These are phyloP conservation scores for Tringa solitaria DNA, from an alignment of 2,113 vertebrate species.

Conservation along the genomic window DNA sequence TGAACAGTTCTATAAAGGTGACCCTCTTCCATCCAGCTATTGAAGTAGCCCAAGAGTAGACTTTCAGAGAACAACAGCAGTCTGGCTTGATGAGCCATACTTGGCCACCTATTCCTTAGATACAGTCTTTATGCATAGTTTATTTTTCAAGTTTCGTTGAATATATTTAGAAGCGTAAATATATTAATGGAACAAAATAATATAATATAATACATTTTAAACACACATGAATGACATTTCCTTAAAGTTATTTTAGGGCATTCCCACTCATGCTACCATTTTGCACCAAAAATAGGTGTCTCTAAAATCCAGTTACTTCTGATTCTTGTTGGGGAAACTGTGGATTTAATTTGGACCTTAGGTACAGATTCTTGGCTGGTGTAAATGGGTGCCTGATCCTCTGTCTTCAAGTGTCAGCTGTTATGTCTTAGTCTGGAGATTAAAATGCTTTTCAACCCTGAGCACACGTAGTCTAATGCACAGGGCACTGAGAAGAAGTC, in stretches of 20 bases:
- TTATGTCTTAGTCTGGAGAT: not conserved
- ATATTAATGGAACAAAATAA: not conserved
- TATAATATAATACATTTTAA: not conserved
- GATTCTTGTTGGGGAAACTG: not conserved
- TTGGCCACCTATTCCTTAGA: not conserved
- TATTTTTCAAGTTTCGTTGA: not conserved
- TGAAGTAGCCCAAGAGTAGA: not conserved
- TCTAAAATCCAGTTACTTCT: not conserved
- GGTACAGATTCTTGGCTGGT: not conserved
- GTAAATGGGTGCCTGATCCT: not conserved
- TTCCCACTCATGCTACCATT: not conserved
- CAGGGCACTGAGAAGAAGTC: not conserved
- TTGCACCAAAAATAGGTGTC: rapidly evolving
- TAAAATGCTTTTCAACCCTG: not conserved
- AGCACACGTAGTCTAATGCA: not conserved
- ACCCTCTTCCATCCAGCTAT: not conserved
- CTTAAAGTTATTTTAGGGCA: not conserved
- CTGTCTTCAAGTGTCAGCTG: not conserved
- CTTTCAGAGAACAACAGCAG: not conserved
- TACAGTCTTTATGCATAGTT: not conserved
- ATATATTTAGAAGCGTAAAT: not conserved
- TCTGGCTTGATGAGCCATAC: not conserved
- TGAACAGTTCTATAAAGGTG: not conserved
- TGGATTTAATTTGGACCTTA: not conserved
- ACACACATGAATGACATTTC: not conserved